Conservation (phyloP, 2,888 invertebrate species). For the Kuschelorhynchus macadamiae region DNA sequence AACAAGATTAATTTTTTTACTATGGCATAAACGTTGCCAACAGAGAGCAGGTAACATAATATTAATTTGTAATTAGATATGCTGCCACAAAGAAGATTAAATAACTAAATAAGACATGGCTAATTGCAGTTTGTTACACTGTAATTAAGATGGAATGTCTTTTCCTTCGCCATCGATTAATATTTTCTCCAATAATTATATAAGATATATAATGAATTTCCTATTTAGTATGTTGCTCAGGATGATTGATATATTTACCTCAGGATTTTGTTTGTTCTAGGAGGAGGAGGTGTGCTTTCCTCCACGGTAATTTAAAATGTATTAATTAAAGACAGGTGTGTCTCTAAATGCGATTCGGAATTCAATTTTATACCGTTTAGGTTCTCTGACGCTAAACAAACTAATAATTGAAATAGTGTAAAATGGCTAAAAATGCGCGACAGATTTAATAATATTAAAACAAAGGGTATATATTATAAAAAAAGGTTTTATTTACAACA, state of each 20-base stretch:
- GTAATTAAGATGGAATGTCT: constrained; percentile 34
- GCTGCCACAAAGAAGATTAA: constrained; percentile 27
- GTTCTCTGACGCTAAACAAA: neutral
- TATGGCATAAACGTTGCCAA: constrained; percentile 17
- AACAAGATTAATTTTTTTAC: constrained; percentile 27
- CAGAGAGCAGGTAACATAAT: constrained; percentile 29
- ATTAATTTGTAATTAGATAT: constrained; percentile 37
- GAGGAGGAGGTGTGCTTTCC: too few relatives aligned
- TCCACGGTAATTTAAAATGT: too few relatives aligned
- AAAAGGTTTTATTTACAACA: too few relatives aligned
- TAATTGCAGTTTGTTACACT: constrained; percentile 20
- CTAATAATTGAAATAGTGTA: neutral
- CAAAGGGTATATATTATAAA: too few relatives aligned
- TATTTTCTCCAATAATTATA: constrained; percentile 21
- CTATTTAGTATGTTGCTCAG: neutral
- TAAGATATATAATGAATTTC: constrained; percentile 13
- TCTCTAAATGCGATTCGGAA: too few relatives aligned
- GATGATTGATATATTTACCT: constrained; percentile 12
- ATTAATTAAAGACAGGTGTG: too few relatives aligned
- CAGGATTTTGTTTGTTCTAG: too few relatives aligned
- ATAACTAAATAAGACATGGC: constrained; percentile 30
- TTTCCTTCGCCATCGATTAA: constrained; percentile 15
- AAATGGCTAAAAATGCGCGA: too few relatives aligned
- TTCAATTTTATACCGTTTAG: too few relatives aligned
- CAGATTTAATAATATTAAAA: too few relatives aligned